phyloP scores from a whole-genome alignment of 1,140 invertebrate species.

The Scaptodrosophila lebanonensis region DNA sequence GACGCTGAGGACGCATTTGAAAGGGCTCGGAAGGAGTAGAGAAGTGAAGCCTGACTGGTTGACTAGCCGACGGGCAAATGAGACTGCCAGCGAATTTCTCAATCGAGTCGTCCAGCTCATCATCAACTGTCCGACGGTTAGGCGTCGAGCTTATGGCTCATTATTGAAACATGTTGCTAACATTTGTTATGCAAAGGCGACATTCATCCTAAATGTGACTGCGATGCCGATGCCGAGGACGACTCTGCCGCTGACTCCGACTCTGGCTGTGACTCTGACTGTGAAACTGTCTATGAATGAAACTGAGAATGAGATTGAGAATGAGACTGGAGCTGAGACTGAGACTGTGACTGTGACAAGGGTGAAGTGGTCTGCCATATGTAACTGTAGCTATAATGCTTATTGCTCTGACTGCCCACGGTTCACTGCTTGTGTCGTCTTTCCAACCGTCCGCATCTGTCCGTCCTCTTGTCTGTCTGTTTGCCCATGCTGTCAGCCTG shows the following conservation, averaged over 20 bases:
- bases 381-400: constrained; percentile 54
- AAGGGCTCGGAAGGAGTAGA: constrained; percentile 11
- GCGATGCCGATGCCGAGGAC: background rate
- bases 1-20: constrained; percentile 25
- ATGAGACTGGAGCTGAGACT: too few relatives aligned
- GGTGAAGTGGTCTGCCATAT: background rate
- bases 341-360: too few relatives aligned
- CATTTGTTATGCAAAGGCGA: constrained; percentile 72
- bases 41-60: background rate
- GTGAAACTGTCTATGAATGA: too few relatives aligned
- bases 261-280: too few relatives aligned
- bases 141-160: constrained; percentile 27
- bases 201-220: constrained; percentile 59
- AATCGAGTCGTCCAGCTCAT: constrained; percentile 49
- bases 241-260: background rate
- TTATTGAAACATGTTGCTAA: constrained; percentile 70
- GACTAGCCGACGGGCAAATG: constrained; percentile 1
- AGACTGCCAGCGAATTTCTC: constrained; percentile 53
- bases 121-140: constrained; percentile 24
- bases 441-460: background rate
- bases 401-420: constrained; percentile 24
- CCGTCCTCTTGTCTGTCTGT: constrained; percentile 5
- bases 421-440: background rate
- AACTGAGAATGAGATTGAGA: too few relatives aligned
- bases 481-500: background rate